Percentiles rank a stretch among this genome's conserved stretches.
These are phyloP conservation scores for Pteromalus puparum DNA, from an alignment of 1,140 invertebrate species.

Conservation along the genomic window DNA sequence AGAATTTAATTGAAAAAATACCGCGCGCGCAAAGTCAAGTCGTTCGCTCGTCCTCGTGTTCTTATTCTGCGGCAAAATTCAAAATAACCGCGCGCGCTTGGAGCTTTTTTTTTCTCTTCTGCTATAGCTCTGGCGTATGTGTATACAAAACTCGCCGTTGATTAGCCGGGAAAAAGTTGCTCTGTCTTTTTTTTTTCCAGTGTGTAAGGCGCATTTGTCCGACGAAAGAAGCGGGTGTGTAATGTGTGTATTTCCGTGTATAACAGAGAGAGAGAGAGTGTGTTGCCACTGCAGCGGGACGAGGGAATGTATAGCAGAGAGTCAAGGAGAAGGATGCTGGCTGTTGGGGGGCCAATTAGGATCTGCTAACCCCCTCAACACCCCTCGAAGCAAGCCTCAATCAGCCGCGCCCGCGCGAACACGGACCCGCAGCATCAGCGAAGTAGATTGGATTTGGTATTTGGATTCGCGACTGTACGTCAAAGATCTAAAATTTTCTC, in stretches of 20 bases:
- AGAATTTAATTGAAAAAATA: constrained; percentile 73
- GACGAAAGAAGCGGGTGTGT: too few species aligned
- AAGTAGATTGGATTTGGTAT: constrained; percentile 69
- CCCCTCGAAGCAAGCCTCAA: constrained; percentile 60
- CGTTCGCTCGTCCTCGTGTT: constrained; percentile 24
- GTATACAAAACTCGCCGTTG: too few species aligned
- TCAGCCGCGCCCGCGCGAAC: too few species aligned
- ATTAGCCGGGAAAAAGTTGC: background rate
- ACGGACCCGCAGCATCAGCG: constrained; percentile 65
- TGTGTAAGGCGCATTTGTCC: too few species aligned
- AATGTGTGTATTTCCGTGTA: background rate
- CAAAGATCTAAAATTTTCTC: constrained; percentile 53
- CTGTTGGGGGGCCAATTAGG: constrained; percentile 68
- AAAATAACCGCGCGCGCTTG: background rate
- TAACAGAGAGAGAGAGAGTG: too few species aligned
- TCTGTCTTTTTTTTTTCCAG: background rate
- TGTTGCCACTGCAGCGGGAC: too few species aligned
- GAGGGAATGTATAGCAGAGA: background rate
- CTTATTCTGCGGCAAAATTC: constrained; percentile 52
- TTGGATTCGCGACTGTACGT: constrained; percentile 66
- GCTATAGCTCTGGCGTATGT: too few species aligned
- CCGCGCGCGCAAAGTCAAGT: constrained; percentile 58
- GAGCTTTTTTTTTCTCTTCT: constrained; percentile 13
- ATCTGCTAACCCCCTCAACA: constrained; percentile 62
- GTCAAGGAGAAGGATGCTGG: constrained; percentile 55